Conservation (phyloP, 2,797 vertebrate genomes). For the Lophius americanus region DNA sequence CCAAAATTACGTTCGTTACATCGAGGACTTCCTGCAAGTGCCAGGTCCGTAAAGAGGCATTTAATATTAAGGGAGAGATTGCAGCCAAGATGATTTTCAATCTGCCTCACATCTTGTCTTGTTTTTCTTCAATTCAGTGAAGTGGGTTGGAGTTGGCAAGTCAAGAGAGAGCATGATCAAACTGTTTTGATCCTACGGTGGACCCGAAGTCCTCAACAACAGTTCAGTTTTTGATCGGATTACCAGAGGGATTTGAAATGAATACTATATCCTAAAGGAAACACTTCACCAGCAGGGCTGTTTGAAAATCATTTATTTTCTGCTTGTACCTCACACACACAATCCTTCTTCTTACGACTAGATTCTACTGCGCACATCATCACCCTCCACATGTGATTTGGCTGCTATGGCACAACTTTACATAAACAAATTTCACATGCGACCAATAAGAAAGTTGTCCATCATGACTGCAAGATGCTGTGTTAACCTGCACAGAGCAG, state of each 20-base stretch:
- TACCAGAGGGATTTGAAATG: conserved; percentile 44
- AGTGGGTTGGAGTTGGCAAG: conserved; percentile 89
- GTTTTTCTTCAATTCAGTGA: conserved; percentile 76
- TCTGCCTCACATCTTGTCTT: conserved; percentile 22
- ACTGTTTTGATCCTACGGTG: conserved; percentile 74
- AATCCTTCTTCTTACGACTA: conserved; percentile 7
- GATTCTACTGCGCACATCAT: background rate
- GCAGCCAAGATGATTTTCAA: conserved; percentile 10
- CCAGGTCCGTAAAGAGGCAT: conserved; percentile 76
- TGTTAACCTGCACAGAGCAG: background rate
- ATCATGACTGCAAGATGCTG: too few species aligned
- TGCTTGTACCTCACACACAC: conserved; percentile 47
- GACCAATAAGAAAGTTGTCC: too few species aligned
- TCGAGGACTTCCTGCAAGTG: conserved; percentile 83
- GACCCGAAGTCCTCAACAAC: conserved; percentile 4
- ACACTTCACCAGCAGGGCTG: conserved; percentile 73
- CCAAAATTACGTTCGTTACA: conserved; percentile 82
- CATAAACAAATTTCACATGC: background rate
- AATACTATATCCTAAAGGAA: conserved; percentile 41
- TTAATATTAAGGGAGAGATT: conserved; percentile 14
- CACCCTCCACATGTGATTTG: background rate
- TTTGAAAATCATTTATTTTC: conserved; percentile 34
- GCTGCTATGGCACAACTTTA: background rate
- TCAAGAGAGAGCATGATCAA: conserved; percentile 87
- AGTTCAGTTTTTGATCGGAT: conserved; percentile 27